phyloP scores from a whole-genome alignment of 2,113 vertebrate species.

The Poeciliopsis prolifica region DNA sequence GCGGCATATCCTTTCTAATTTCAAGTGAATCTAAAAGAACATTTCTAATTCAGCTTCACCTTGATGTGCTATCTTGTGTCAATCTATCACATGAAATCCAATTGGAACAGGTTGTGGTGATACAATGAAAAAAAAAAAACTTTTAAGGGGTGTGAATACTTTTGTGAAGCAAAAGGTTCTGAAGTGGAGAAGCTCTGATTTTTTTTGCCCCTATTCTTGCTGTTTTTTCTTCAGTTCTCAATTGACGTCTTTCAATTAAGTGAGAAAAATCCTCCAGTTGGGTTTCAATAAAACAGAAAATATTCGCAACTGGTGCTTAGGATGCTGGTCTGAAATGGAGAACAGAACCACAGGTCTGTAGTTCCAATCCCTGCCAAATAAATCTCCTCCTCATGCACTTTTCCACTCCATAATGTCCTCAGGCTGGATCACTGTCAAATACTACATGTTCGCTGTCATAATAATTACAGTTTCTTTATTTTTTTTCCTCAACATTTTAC shows the following conservation, averaged over 20 bases:
- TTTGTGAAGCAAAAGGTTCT: neutral
- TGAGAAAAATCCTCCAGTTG: slow-evolving; percentile 31
- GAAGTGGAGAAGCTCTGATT: neutral
- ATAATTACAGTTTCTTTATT: slow-evolving; percentile 82
- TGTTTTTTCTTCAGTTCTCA: neutral
- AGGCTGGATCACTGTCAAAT: slow-evolving; percentile 62
- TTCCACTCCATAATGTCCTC: slow-evolving; percentile 15
- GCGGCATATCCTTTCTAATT: neutral
- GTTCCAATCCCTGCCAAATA: slow-evolving; percentile 33
- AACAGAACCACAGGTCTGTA: slow-evolving; percentile 33
- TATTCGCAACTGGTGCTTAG: slow-evolving; percentile 11
- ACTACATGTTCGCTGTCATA: slow-evolving; percentile 73
- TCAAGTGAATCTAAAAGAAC: neutral
- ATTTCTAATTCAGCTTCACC: too few species aligned
- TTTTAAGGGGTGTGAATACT: too few species aligned
- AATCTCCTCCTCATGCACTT: slow-evolving; percentile 36
- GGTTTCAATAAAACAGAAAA: slow-evolving; percentile 20
- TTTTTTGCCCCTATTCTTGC: too few species aligned
- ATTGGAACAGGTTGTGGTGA: neutral
- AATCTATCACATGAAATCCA: neutral
- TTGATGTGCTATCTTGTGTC: too few species aligned
- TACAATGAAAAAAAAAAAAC: neutral
- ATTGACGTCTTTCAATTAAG: slow-evolving; percentile 31
- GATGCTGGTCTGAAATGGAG: slow-evolving; percentile 47
- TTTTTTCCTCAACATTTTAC: slow-evolving; percentile 82